These are phyloP conservation scores for Ciconia nigra DNA, from an alignment of 2,797 vertebrate species.

Conservation along the genomic window DNA sequence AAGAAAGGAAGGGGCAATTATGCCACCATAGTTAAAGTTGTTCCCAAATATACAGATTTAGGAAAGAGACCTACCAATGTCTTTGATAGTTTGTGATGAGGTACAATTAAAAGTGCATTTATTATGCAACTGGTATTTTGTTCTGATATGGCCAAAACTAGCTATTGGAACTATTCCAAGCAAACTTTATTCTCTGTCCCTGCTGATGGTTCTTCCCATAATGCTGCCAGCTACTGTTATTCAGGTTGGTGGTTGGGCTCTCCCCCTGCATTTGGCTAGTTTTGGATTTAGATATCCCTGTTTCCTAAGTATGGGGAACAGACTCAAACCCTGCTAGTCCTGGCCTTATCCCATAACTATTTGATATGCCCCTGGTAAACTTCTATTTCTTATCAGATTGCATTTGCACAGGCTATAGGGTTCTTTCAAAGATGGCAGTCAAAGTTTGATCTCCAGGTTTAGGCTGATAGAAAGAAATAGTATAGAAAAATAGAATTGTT, in stretches of 20 bases:
- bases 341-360: neutral
- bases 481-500: neutral
- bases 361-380: neutral
- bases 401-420: neutral
- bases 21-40: neutral
- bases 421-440: neutral
- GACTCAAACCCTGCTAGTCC: neutral
- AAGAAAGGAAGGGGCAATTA: neutral
- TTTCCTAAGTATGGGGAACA: neutral
- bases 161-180: neutral
- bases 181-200: neutral
- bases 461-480: neutral
- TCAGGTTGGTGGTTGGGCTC: neutral
- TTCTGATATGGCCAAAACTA: neutral
- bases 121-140: neutral
- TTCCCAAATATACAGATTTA: neutral
- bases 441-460: neutral
- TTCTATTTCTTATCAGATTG: neutral
- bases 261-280: neutral
- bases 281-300: neutral
- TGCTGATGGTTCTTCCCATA: neutral
- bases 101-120: neutral
- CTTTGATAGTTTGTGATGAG: neutral
- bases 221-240: neutral
- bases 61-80: neutral